Evolutionary conservation across 1,140 invertebrate genomes (phyloP).

Genomic region (Zaprionus inermis): DNA sequence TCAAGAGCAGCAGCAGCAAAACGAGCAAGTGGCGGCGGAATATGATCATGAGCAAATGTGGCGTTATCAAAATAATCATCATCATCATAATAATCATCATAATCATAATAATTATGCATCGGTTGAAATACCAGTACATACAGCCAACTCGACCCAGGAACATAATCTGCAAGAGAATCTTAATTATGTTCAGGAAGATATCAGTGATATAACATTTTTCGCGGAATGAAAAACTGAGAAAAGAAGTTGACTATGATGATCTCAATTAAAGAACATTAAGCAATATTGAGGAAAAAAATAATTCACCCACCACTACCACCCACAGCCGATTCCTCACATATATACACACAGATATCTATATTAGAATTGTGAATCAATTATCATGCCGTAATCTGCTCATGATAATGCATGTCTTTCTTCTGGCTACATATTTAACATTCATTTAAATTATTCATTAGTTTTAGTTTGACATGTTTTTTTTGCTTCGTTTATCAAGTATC

Average conservation of each 20-base stretch:
- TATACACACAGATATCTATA: constrained; percentile 9
- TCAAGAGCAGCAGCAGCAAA: constrained; percentile 27
- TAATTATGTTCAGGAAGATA: constrained; percentile 40
- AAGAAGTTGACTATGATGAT: neutral
- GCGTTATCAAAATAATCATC: constrained; percentile 23
- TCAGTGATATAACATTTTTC: constrained; percentile 55
- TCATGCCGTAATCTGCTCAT: constrained; percentile 14
- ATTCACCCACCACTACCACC: neutral
- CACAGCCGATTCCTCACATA: constrained; percentile 1
- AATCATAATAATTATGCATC: constrained; percentile 4
- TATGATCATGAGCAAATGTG: constrained; percentile 41
- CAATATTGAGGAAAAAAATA: constrained; percentile 27
- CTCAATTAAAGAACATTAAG: constrained; percentile 14
- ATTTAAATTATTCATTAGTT: constrained; percentile 36
- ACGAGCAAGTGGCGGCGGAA: constrained; percentile 23
- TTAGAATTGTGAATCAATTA: neutral
- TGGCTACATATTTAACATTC: constrained; percentile 10
- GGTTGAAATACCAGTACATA: too few relatives aligned
- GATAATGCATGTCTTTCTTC: constrained; percentile 30
- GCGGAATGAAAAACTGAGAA: constrained; percentile 37
- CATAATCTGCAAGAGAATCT: constrained; percentile 29
- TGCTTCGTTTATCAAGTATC: constrained; percentile 13
- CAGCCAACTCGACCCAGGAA: neutral
- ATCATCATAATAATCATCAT: neutral
- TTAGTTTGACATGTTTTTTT: constrained; percentile 1